Percentiles rank a stretch among this genome's conserved stretches.
Conservation (phyloP, 2,113 vertebrate species). For the Setophaga coronata region DNA sequence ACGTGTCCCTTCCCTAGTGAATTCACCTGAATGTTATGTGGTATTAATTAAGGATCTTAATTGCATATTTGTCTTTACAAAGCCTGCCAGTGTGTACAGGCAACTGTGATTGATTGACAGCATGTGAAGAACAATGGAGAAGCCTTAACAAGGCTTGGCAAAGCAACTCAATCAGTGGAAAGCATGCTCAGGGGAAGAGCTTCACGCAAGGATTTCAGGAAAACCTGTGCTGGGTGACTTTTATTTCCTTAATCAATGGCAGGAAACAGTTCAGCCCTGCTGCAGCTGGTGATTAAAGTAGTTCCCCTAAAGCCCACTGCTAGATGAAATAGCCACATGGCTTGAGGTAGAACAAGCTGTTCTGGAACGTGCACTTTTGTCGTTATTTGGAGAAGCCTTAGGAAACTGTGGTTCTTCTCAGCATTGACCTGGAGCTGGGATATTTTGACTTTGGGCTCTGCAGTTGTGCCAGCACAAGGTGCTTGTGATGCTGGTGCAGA, state of each 20-base stretch:
- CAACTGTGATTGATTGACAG: background rate
- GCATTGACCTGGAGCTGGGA: background rate
- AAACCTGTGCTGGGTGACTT: background rate
- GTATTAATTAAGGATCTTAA: conserved; percentile 25
- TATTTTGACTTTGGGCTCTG: background rate
- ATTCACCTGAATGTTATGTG: background rate
- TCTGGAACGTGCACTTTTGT: background rate
- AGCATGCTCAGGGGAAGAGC: background rate
- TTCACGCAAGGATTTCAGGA: background rate
- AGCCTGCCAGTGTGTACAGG: background rate
- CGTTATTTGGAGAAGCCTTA: background rate
- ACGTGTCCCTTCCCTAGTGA: conserved; percentile 10
- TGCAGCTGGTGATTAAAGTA: conserved; percentile 42
- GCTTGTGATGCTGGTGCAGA: background rate
- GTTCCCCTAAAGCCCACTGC: background rate
- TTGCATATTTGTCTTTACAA: conserved; percentile 36
- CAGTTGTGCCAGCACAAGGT: background rate
- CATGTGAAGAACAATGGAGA: background rate
- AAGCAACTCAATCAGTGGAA: background rate
- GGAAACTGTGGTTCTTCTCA: background rate
- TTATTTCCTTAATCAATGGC: conserved; percentile 7
- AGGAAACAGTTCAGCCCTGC: conserved; percentile 17
- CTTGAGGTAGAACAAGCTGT: conserved; percentile 26
- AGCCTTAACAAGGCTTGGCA: conserved; percentile 20
- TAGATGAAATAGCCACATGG: conserved; percentile 21